Evolutionary conservation across 2,797 vertebrate species (phyloP).

Genomic region (Acridotheres tristis): DNA sequence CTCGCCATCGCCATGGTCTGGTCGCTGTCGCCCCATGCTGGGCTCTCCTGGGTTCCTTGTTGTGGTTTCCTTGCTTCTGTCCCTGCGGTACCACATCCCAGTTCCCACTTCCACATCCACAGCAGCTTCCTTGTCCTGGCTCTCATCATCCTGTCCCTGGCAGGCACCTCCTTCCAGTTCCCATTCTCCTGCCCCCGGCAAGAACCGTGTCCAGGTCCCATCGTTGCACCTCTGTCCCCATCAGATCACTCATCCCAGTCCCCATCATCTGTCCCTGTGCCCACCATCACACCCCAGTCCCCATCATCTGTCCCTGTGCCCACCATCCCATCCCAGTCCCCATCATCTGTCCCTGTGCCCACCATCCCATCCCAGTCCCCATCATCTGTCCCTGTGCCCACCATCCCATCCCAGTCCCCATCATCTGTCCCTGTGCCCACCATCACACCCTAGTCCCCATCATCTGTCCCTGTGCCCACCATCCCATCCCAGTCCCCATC

Average conservation of each 20-base stretch:
- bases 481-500: background rate
- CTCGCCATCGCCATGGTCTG: accelerated
- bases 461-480: too few relatives aligned
- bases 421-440: too few relatives aligned
- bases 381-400: too few relatives aligned
- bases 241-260: background rate
- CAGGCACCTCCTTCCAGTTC: too few relatives aligned
- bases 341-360: too few relatives aligned
- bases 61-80: background rate
- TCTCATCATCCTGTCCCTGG: background rate
- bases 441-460: background rate
- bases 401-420: background rate
- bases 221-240: background rate
- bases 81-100: accelerated
- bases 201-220: background rate
- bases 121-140: too few relatives aligned
- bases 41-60: accelerated
- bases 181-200: too few relatives aligned
- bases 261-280: too few relatives aligned
- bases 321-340: background rate
- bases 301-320: too few relatives aligned
- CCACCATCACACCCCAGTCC: background rate
- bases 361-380: too few relatives aligned
- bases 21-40: accelerated
- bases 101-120: background rate